Base-by-base conservation (phyloP, 2,797 vertebrate genomes). In the Chiloscyllium punctatum region DNA sequence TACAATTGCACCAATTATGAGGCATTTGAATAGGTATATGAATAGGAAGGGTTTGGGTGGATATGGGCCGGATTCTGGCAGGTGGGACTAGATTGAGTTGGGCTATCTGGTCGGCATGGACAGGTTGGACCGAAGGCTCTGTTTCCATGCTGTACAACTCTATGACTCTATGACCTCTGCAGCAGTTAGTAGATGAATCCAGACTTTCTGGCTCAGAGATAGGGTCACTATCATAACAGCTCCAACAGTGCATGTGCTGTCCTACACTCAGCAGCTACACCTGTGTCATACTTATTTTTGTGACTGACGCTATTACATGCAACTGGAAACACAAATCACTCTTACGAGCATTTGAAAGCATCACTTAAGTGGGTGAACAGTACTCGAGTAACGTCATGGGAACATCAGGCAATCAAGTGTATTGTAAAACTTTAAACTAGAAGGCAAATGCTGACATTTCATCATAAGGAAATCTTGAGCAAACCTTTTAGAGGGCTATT, bases 401-500 rank as follows among this genome's bases (percentile, higher is more conserved):
- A 90, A 66, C 57, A 62, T 90, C 88, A 90, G 53, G 33, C 62
- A 69, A 90, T n/a, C n/a, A 68, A 21, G n/a, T 92, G 62, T 37
- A 91, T 91, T n/a, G n/a, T 6, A 92, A 92, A 68, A 92, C 4
- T 62, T 91, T n/a, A 91, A 91, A 15, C 15, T 21, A 30, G 2
- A 37, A 69, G 37, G n/a, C 21, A 92, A 69, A 66, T 92, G 62
- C 66, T 69, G 90, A 92, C n/a, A 92, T 8, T 3, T 66, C 53
- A 33, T 69, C n/a, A 92, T 92, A 92, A 92, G n/a, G 37, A 92
- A 68, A n/a, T 25, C 13, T 92, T 92, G n/a, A 92, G 11, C 62
- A 69, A 68, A 69, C 37, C 18, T 69, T 69, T 69, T 68, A 92
- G n/a, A 68, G 48, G 8, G 5, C 0, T 92, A 92, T 68, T 69